phyloP scores from a whole-genome alignment of 2,797 vertebrate species.

The Erethizon dorsatum region DNA sequence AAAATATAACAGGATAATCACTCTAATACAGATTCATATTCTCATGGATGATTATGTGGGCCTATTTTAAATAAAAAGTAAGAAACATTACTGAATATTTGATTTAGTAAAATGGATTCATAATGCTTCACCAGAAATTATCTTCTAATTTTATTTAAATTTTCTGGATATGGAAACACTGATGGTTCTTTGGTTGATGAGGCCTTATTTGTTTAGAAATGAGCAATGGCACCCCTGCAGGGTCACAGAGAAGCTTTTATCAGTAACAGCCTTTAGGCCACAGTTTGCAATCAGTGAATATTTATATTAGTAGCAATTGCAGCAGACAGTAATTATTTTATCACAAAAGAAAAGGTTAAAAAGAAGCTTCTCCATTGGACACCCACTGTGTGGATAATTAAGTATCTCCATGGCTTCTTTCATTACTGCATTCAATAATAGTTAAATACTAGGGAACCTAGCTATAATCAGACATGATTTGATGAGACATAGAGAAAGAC shows the following conservation, averaged over 20 bases:
- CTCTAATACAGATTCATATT: neutral
- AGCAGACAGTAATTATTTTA: constrained; percentile 91
- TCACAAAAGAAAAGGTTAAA: constrained; percentile 90
- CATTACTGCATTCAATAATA: constrained; percentile 91
- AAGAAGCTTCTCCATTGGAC: constrained; percentile 89
- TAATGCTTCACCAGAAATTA: constrained; percentile 78
- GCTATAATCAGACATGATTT: constrained; percentile 90
- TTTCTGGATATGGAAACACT: constrained; percentile 76
- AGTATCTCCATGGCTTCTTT: constrained; percentile 90
- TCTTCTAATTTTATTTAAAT: constrained; percentile 65
- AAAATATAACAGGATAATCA: constrained; percentile 30
- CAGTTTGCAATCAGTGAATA: constrained; percentile 90
- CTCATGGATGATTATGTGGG: constrained; percentile 68
- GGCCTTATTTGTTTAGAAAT: constrained; percentile 85
- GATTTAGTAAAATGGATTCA: constrained; percentile 37
- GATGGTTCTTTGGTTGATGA: constrained; percentile 78
- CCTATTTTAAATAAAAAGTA: constrained; percentile 78
- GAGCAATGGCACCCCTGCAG: constrained; percentile 76
- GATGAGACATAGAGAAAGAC: constrained; percentile 85
- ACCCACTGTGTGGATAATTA: constrained; percentile 91
- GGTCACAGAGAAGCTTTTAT: constrained; percentile 76
- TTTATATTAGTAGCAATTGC: constrained; percentile 91
- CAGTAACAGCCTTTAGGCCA: constrained; percentile 85
- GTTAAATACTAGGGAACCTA: constrained; percentile 90
- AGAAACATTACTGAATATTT: constrained; percentile 70